phyloP scores from a whole-genome alignment of 92 coral and sea anemone genomes.

The Meandrina meandrites region DNA sequence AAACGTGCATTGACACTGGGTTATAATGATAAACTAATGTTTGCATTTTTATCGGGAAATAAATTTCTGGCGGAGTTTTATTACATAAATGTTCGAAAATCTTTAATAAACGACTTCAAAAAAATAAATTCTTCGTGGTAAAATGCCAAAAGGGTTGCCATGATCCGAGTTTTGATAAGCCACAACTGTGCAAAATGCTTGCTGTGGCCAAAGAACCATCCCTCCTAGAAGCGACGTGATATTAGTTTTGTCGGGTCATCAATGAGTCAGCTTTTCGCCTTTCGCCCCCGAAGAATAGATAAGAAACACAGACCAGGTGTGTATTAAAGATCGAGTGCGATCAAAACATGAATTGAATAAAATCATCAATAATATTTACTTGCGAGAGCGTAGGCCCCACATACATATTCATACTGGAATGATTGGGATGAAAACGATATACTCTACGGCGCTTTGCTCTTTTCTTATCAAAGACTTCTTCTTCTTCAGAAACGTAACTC shows the following conservation, averaged over 20 bases:
- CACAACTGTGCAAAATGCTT: neutral
- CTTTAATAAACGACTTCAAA: neutral
- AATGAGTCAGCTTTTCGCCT: conserved; percentile 13
- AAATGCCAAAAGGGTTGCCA: neutral
- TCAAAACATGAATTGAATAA: neutral
- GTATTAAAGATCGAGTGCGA: neutral
- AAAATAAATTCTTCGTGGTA: neutral
- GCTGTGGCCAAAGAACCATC: neutral
- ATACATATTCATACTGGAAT: conserved; percentile 6
- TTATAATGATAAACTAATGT: neutral
- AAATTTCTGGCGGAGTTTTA: neutral
- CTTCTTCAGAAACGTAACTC: neutral
- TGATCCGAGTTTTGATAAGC: neutral
- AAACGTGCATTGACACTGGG: neutral
- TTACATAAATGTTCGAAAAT: neutral
- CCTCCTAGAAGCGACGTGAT: neutral
- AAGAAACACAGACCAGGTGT: neutral
- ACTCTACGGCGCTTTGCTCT: neutral
- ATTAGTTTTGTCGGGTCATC: neutral
- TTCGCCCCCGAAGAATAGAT: conserved; percentile 13
- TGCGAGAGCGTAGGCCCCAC: neutral
- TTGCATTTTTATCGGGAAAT: neutral
- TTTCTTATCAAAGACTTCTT: neutral
- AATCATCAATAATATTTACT: conserved; percentile 3
- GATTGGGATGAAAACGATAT: neutral